phyloP scores from a whole-genome alignment of 2,113 vertebrate genomes.

The Albula glossodonta region DNA sequence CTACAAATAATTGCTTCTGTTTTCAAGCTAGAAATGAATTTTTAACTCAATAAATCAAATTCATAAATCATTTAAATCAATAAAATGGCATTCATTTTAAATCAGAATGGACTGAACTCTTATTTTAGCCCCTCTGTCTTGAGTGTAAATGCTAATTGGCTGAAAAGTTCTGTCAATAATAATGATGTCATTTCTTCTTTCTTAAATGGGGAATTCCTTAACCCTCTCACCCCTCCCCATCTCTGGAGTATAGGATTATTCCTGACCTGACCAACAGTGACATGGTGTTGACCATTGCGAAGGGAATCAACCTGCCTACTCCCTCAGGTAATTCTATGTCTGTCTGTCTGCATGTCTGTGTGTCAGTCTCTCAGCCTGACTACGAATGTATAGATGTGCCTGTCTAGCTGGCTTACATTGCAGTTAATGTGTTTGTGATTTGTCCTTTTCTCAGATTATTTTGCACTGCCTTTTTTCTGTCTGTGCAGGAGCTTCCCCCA shows the following conservation, averaged over 20 bases:
- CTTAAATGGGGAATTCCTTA: no score
- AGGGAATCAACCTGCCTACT: slow-evolving; percentile 77
- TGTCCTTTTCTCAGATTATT: no score
- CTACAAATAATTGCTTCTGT: no score
- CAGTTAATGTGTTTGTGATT: background rate
- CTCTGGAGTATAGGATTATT: slow-evolving; percentile 63
- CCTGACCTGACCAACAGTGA: slow-evolving; percentile 77
- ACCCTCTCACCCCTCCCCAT: slow-evolving; percentile 5
- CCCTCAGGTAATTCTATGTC: slow-evolving; percentile 73
- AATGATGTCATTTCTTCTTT: no score
- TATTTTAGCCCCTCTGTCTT: no score
- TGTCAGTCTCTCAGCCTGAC: background rate
- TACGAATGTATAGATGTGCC: background rate
- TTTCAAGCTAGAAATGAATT: no score
- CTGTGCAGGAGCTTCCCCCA: slow-evolving; percentile 71
- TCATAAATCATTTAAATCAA: no score
- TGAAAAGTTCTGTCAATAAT: no score
- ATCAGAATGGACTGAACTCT: no score
- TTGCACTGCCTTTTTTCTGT: background rate
- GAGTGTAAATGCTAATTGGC: no score
- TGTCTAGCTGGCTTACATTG: background rate
- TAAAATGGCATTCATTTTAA: no score
- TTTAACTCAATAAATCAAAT: no score
- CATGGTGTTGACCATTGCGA: slow-evolving; percentile 78
- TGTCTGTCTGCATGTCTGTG: background rate